Percentiles rank a stretch among this genome's conserved stretches.
These are phyloP conservation scores for Chesias legatella DNA, from an alignment of 2,888 invertebrate species.

Conservation along the genomic window DNA sequence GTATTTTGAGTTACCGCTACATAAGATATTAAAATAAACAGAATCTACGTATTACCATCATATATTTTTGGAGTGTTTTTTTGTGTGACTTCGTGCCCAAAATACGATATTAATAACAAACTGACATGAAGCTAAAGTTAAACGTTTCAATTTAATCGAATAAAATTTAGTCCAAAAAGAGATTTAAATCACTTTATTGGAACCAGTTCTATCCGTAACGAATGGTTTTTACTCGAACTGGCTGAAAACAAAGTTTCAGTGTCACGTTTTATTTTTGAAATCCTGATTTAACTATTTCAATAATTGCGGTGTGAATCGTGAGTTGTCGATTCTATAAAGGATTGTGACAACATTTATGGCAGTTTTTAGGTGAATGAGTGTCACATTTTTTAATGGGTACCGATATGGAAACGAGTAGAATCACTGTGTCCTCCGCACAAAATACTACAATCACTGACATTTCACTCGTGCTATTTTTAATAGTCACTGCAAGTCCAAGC, in stretches of 20 bases:
- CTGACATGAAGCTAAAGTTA: slow-evolving; percentile 18
- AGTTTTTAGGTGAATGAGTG: no score
- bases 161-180: slow-evolving; percentile 51
- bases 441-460: not conserved
- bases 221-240: slow-evolving; percentile 54
- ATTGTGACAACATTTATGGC: no score
- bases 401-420: no score
- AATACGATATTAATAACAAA: slow-evolving; percentile 10
- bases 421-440: no score
- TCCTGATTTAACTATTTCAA: slow-evolving; percentile 45
- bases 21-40: no score
- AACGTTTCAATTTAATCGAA: slow-evolving; percentile 41
- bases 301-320: slow-evolving; percentile 26
- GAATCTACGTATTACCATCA: no score
- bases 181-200: slow-evolving; percentile 56
- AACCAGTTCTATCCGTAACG: slow-evolving; percentile 49
- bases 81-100: slow-evolving; percentile 1
- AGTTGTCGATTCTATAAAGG: no score
- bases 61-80: no score
- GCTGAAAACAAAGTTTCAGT: slow-evolving; percentile 66
- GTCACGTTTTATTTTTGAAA: slow-evolving; percentile 59
- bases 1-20: no score
- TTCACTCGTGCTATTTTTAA: slow-evolving; percentile 24
- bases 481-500: slow-evolving; percentile 31
- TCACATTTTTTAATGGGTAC: no score